Evolutionary conservation across 2,113 vertebrate genomes (phyloP), one percentile per base, ranked within the genome.

Genomic region (Terrapene triunguis): DNA sequence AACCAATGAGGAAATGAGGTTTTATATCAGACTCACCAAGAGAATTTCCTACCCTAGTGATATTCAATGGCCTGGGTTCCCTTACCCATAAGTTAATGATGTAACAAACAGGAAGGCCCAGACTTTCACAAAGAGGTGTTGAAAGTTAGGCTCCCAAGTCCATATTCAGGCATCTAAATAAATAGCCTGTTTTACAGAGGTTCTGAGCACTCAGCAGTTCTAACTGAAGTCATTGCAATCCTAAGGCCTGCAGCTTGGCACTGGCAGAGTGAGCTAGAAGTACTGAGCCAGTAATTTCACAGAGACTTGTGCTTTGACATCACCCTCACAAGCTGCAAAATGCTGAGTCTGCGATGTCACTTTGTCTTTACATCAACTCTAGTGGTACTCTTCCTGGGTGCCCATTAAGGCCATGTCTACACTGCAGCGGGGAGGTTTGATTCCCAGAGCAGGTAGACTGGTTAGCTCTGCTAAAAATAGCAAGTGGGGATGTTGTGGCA

Each of bases 211-310:
- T 0, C 6, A 76, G 42, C 44, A 14, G n/a, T 19, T 83, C 21
- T 27, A 82, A 1, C 44, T 29, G 81, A 42, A 72, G 42, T 25
- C 74, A 74, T 17, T 57, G 13, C 13, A 55, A 84, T 80, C 72
- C n/a, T 13, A 88, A 86, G 6, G 2, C n/a, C 25, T 0, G 0
- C 6, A 4, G 25, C 24, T 59, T 87, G 25, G 5, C 65, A 53
- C n/a, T 44, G 25, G 27, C 27, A 38, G n/a, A 38, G 9, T 42
- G 32, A 55, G 76, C 19, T 10, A 19, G 48, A 76, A 27, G 35
- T 7, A 10, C 1, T 4, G 0, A 8, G 48, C 35, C 27, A 50
- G 24, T 27, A 24, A 62, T 44, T 10, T 6, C 10, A 19, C 29
- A 48, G 55, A 29, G 55, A 11, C 38, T 44, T 76, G 55, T 85